Conservation (phyloP, 1,140 invertebrate genomes). For the Dendrolimus punctatus region DNA sequence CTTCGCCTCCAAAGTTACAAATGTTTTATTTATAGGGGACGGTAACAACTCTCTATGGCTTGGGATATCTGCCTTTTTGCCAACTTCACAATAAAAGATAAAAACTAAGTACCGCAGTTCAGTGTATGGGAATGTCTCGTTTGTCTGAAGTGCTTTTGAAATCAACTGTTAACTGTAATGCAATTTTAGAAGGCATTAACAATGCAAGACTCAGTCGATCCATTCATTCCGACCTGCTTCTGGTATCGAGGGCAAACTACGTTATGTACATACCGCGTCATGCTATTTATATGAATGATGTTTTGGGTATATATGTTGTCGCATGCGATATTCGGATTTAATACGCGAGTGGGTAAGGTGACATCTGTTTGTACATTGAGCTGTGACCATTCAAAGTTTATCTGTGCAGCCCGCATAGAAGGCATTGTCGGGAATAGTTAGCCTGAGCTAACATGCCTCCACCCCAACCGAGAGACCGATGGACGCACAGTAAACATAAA, state of each 20-base stretch:
- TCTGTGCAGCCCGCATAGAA: conserved; percentile 23
- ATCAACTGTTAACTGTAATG: not conserved
- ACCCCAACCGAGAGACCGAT: conserved; percentile 8
- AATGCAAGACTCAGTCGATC: conserved; percentile 43
- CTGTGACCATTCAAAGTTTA: conserved; percentile 26
- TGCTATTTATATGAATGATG: conserved; percentile 60
- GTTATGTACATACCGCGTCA: conserved; percentile 46
- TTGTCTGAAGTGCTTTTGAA: not conserved
- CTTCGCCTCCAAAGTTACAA: too few species aligned
- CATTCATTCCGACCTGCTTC: conserved; percentile 42
- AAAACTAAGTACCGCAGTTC: too few species aligned
- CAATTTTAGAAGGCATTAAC: conserved; percentile 34
- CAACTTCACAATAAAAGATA: too few species aligned
- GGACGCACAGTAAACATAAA: conserved; percentile 18
- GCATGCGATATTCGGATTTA: conserved; percentile 26
- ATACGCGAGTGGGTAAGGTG: conserved; percentile 16
- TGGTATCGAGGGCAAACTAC: conserved; percentile 45
- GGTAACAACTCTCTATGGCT: too few species aligned
- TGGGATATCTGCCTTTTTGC: too few species aligned
- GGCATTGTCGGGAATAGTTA: conserved; percentile 28
- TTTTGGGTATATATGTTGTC: conserved; percentile 27
- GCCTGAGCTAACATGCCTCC: conserved; percentile 30
- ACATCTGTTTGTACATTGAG: conserved; percentile 17
- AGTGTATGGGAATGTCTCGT: too few species aligned
- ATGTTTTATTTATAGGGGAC: too few species aligned